phyloP scores from a whole-genome alignment of 2,113 vertebrate genomes.

The Sylvilagus bachmani region DNA sequence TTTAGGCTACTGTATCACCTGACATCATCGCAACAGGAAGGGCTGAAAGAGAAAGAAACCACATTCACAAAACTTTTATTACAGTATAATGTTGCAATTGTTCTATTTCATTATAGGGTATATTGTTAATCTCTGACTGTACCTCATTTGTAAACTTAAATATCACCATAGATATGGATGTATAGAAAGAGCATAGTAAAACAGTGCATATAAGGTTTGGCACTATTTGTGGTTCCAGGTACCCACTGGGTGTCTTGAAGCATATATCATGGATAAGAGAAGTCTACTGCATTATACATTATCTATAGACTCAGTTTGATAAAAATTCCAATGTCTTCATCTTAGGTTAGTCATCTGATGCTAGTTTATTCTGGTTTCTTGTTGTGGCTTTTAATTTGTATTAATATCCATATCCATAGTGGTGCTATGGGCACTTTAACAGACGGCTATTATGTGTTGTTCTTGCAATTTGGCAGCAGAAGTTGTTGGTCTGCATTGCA shows the following conservation, averaged over 20 bases:
- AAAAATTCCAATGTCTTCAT: constrained; percentile 57
- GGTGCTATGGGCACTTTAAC: constrained; percentile 80
- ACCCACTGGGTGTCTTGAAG: background rate
- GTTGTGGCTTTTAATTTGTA: constrained; percentile 85
- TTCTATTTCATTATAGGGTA: background rate
- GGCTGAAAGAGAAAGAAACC: background rate
- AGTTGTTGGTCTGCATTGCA: constrained; percentile 85
- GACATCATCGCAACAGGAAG: background rate
- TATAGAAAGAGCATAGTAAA: background rate
- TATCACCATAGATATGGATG: background rate
- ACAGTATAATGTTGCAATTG: background rate
- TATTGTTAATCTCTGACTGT: background rate
- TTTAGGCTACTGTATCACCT: background rate
- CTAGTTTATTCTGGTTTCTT: constrained; percentile 81
- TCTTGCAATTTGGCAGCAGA: constrained; percentile 81
- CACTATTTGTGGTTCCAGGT: background rate
- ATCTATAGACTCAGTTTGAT: constrained; percentile 74
- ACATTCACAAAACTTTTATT: background rate
- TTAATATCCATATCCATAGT: constrained; percentile 85
- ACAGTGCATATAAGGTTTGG: no score
- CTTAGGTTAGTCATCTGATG: constrained; percentile 72
- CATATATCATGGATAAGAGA: background rate
- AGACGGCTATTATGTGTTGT: constrained; percentile 85
- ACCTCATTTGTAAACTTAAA: background rate
- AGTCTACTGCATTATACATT: constrained; percentile 66